Conservation (phyloP, 2,797 vertebrate species). For the Enteromius radiatus region DNA sequence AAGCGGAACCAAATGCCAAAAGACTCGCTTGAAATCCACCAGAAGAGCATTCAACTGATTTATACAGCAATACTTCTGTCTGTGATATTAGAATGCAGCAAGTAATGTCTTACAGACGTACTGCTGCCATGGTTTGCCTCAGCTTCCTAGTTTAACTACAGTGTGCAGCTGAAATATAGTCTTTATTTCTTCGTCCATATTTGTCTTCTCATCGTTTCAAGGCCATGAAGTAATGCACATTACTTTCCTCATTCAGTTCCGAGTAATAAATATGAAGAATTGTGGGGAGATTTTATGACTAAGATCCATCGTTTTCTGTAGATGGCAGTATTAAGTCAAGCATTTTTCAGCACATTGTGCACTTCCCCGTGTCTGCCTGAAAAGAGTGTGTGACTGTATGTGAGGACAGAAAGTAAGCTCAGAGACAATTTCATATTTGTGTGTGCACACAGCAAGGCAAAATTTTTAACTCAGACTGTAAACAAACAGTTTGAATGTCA, state of each 20-base stretch:
- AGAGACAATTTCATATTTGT: slow-evolving; percentile 29
- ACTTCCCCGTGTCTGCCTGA: slow-evolving; percentile 28
- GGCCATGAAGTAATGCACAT: slow-evolving; percentile 35
- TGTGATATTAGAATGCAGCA: slow-evolving; percentile 15
- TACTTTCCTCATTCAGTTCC: slow-evolving; percentile 34
- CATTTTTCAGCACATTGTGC: slow-evolving; percentile 60
- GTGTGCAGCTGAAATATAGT: slow-evolving; percentile 34
- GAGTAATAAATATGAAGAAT: slow-evolving; percentile 41
- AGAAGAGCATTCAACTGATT: slow-evolving; percentile 11
- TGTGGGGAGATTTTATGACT: slow-evolving; percentile 34
- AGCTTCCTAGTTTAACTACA: not conserved
- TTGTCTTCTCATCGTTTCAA: slow-evolving; percentile 43
- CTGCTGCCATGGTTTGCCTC: slow-evolving; percentile 10
- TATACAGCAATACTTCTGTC: slow-evolving; percentile 10
- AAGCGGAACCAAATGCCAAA: not conserved
- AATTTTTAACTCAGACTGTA: slow-evolving; percentile 37
- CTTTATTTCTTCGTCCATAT: slow-evolving; percentile 38
- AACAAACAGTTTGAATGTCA: slow-evolving; percentile 33
- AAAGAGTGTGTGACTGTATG: slow-evolving; percentile 13
- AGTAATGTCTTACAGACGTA: slow-evolving; percentile 12
- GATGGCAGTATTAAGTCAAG: slow-evolving; percentile 85
- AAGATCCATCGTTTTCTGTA: slow-evolving; percentile 72
- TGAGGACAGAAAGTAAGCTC: slow-evolving; percentile 41
- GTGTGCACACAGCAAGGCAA: not conserved
- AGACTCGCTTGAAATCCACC: not conserved